Conservation (phyloP, 2,888 invertebrate species). For the Vannuccia rotundouncinata region DNA sequence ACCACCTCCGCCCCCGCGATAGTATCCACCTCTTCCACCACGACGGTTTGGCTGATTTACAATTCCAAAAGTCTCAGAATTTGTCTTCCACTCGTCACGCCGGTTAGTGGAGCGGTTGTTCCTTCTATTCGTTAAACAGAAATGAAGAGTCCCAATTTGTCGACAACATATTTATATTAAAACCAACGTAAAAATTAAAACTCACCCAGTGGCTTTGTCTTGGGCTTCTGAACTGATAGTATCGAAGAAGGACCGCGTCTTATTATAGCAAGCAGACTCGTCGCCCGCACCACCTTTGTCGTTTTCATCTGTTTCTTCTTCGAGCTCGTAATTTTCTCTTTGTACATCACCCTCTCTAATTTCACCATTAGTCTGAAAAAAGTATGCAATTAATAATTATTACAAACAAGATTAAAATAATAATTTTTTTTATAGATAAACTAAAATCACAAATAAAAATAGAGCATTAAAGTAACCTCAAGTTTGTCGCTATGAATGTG, state of each 20-base stretch:
- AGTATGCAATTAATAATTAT: not conserved
- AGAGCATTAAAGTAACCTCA: too few relatives aligned
- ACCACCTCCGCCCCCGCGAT: not conserved
- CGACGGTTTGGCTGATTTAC: not conserved
- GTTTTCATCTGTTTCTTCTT: not conserved
- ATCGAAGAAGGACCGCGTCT: conserved; percentile 95
- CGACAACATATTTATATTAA: not conserved
- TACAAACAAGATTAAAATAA: not conserved
- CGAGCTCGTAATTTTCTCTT: not conserved
- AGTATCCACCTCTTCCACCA: not conserved
- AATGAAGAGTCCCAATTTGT: conserved; percentile 41
- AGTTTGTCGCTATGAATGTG: too few relatives aligned
- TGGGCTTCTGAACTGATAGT: conserved; percentile 96
- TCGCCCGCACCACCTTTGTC: not conserved
- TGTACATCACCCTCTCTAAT: not conserved
- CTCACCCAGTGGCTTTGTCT: conserved; percentile 69
- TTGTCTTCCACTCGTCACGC: conserved; percentile 88
- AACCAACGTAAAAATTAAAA: conserved; percentile 9
- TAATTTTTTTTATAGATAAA: not conserved
- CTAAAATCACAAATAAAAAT: too few relatives aligned
- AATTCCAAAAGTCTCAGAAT: conserved; percentile 85
- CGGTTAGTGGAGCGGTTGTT: conserved; percentile 77
- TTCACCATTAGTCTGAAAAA: not conserved
- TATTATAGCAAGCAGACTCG: conserved; percentile 69
- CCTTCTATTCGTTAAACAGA: conserved; percentile 66